Conservation (phyloP, 2,797 vertebrate genomes). For the Macroramphosus scolopax region DNA sequence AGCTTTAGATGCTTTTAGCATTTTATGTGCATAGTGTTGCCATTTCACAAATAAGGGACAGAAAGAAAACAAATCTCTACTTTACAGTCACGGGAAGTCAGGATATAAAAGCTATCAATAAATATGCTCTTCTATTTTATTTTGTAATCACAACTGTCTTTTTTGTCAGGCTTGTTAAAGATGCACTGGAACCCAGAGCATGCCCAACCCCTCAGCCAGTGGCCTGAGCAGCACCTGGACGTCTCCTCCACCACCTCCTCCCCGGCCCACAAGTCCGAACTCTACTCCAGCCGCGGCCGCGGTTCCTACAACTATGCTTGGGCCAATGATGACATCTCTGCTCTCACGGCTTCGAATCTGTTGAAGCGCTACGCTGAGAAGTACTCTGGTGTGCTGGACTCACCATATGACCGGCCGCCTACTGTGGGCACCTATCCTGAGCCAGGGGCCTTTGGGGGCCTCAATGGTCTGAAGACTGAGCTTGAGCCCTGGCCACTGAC, state of each 20-base stretch:
- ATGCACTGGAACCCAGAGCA: conserved; percentile 99
- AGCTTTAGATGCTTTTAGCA: too few species aligned
- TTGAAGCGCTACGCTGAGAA: conserved; percentile 98
- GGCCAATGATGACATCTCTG: conserved; percentile 98
- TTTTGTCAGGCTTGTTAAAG: conserved; percentile 87
- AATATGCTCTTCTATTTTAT: background rate
- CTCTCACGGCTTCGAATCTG: conserved; percentile 95
- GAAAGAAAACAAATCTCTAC: background rate
- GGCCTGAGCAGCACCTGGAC: conserved; percentile 98
- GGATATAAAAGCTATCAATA: background rate
- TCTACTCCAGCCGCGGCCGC: conserved; percentile 81
- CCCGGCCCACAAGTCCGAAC: conserved; percentile 92
- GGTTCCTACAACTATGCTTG: conserved; percentile 92
- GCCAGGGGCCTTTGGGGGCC: conserved; percentile 79
- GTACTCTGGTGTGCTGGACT: conserved; percentile 90
- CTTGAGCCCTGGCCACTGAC: conserved; percentile 88
- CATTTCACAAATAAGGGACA: background rate
- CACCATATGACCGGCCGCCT: conserved; percentile 87
- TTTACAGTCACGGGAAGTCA: background rate
- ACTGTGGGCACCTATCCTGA: conserved; percentile 83
- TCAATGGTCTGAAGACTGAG: conserved; percentile 84
- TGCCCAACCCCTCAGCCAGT: conserved; percentile 98
- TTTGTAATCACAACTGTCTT: conserved; percentile 2
- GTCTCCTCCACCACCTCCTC: conserved; percentile 97
- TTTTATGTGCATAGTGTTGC: too few species aligned